A percentile compares a stretch with the other conserved stretches of the same genome.
phyloP scores from a whole-genome alignment of 1,140 invertebrate genomes.

The Lysiphlebus fabarum region DNA sequence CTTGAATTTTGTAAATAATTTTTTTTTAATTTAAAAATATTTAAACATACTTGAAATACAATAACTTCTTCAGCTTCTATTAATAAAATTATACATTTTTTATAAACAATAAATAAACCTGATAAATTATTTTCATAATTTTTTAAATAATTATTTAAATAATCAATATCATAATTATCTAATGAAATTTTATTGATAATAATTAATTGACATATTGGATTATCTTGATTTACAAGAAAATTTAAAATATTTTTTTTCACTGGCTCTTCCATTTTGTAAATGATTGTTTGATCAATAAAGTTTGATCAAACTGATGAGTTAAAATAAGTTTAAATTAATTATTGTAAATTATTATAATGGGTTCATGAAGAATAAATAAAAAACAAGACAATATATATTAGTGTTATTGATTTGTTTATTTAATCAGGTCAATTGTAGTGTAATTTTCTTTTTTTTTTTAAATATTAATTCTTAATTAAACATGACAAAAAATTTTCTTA shows the following conservation, averaged over 20 bases:
- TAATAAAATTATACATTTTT: too few species aligned
- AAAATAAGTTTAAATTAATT: too few species aligned
- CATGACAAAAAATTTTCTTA: constrained; percentile 2
- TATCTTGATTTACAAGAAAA: constrained; percentile 3
- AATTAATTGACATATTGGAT: constrained; percentile 16
- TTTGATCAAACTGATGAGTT: background rate
- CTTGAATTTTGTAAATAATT: too few species aligned
- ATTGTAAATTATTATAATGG: too few species aligned
- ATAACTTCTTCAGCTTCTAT: too few species aligned
- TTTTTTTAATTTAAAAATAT: too few species aligned
- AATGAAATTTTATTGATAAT: constrained; percentile 15
- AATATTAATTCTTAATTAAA: background rate
- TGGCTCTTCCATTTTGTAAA: constrained; percentile 24
- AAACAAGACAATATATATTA: background rate
- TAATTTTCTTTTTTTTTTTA: background rate
- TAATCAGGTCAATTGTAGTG: background rate
- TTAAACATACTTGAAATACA: too few species aligned
- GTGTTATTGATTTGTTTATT: constrained; percentile 4
- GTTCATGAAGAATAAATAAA: background rate
- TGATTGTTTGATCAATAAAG: constrained; percentile 28
- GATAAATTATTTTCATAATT: too few species aligned
- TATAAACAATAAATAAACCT: too few species aligned
- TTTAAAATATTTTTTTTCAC: constrained; percentile 14
- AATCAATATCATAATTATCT: too few species aligned
- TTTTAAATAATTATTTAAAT: too few species aligned